Evolutionary conservation across 2,113 vertebrate genomes (phyloP), one percentile per base, ranked within the genome.

Genomic region (Muscicapa adusta): DNA sequence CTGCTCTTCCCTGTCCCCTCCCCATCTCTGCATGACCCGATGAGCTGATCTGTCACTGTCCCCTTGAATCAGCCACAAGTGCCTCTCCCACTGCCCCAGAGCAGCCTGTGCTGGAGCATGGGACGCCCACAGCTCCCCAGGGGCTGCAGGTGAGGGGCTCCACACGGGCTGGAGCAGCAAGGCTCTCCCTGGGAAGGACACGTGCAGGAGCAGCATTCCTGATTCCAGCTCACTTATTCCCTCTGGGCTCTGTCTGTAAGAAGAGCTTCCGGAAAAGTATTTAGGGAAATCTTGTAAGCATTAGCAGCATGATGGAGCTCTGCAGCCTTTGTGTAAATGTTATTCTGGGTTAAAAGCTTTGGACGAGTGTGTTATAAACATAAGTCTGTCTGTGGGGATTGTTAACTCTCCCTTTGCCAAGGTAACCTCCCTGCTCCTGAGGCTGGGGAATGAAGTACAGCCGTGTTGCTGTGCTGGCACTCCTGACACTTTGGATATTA

Each of bases 291-390:
- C 91, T 75, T 89, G 71, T 51, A 63, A 94, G 90, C 93, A 89
- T 96, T 89, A 96, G 89, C 78, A 93, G 85, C 78, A 16, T 10
- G 91, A 85, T 71, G 88, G 71, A 95, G 81, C 81, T 93, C 74
- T 81, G 87, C 85, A 96, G 82, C 67, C 81, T 75, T 76, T 6
- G 1, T 94, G 78, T 89, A 96, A 94, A 94, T 75, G 91, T 88
- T 95, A 87, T 76, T 89, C 93, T 94, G 85, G 88, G 91, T 96
- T 95, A 91, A 95, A 96, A 96, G 90, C 93, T 96, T 93, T 91
- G 86, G 92, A 88, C 23, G 36, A 89, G 71, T n/a, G 36, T 65
- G 86, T 85, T 95, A 89, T 71, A 93, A 96, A 93, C 88, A 92
- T 29, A 53, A 95, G 87, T 47, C 33, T 0, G 42, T 85, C 75